Evolutionary conservation across 2,888 invertebrate genomes (phyloP).

Genomic region (Trissolcus brochymenae): DNA sequence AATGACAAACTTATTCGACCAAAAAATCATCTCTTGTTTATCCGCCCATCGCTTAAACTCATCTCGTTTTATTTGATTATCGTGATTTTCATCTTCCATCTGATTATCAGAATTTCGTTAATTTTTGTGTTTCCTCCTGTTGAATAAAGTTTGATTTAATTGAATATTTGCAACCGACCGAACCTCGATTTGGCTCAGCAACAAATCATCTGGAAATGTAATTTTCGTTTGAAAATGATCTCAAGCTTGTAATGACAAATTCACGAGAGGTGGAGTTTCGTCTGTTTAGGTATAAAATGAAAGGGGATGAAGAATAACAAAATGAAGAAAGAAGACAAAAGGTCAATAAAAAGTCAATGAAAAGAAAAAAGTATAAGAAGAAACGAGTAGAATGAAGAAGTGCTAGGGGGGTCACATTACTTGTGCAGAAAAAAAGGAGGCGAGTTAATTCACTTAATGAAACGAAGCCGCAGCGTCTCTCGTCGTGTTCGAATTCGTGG

Average conservation of each 20-base stretch:
- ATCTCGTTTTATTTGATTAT: neutral
- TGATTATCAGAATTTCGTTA: neutral
- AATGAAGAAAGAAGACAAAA: neutral
- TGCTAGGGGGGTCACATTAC: neutral
- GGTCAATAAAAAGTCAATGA: conserved; percentile 5
- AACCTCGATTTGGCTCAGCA: too few species aligned
- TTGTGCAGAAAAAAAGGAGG: neutral
- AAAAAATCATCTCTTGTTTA: too few species aligned
- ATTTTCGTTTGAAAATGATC: neutral
- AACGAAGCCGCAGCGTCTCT: conserved; percentile 25
- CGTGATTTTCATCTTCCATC: neutral
- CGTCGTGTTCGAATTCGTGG: conserved; percentile 12
- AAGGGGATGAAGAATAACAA: neutral
- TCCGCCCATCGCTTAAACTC: too few species aligned
- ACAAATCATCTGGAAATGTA: too few species aligned
- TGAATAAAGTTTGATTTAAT: too few species aligned
- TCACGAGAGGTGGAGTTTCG: neutral
- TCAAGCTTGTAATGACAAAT: neutral
- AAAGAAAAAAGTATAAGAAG: neutral
- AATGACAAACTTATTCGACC: neutral
- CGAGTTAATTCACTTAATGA: conserved; percentile 43
- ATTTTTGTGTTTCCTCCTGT: neutral
- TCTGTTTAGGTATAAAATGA: neutral
- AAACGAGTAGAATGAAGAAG: neutral
- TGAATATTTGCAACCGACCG: too few species aligned